These are phyloP conservation scores for Dorcus hopei DNA, from an alignment of 2,888 invertebrate species.

Conservation along the genomic window DNA sequence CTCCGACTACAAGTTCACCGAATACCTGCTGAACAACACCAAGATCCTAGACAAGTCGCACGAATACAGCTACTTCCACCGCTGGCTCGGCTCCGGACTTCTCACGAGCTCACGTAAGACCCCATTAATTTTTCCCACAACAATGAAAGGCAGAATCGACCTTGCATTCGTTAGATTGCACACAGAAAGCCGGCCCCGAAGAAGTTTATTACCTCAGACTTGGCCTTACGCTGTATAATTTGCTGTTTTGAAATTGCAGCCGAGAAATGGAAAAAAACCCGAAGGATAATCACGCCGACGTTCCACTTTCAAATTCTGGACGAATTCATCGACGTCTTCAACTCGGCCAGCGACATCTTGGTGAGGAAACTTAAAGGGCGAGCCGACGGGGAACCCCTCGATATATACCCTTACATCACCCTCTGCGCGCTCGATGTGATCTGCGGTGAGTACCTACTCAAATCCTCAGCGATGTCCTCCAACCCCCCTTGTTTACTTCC, in stretches of 20 bases:
- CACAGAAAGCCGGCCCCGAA: neutral
- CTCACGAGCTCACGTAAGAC: slow-evolving; percentile 20
- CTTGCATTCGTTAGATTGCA: neutral
- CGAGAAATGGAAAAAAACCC: slow-evolving; percentile 10
- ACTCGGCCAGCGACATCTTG: slow-evolving; percentile 3
- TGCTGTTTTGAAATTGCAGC: neutral
- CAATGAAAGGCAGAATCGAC: neutral
- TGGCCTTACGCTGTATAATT: neutral
- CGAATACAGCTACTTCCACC: slow-evolving; percentile 26
- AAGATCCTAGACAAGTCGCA: slow-evolving; percentile 29
- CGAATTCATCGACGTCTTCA: slow-evolving; percentile 6
- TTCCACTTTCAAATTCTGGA: slow-evolving; percentile 11
- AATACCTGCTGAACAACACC: slow-evolving; percentile 31
- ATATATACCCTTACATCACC: slow-evolving; percentile 16
- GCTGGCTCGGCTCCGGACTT: slow-evolving; percentile 33
- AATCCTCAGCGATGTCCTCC: too few relatives aligned
- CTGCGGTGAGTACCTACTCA: slow-evolving; percentile 10
- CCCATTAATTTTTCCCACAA: too few relatives aligned
- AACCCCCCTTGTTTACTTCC: neutral
- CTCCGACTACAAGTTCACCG: slow-evolving; percentile 63
- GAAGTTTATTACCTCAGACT: neutral
- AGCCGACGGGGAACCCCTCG: neutral
- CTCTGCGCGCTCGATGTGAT: slow-evolving; percentile 20
- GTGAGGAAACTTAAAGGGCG: neutral
- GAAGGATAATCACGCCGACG: slow-evolving; percentile 10